Evolutionary conservation across 2,797 vertebrate species (phyloP).

Genomic region (Muraenolepis orangiensis): DNA sequence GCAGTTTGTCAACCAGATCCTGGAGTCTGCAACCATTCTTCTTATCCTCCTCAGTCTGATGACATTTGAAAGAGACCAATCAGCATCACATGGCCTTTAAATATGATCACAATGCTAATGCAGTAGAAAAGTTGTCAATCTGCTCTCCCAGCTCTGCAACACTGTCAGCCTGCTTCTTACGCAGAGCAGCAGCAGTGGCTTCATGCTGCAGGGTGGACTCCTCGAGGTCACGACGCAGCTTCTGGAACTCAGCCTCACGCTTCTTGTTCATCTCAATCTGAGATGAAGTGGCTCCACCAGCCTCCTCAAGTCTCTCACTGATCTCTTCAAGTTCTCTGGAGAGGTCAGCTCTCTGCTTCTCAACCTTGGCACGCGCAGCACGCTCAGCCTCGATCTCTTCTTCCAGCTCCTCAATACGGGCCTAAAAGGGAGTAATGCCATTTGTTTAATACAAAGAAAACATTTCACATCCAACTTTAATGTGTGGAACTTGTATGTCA

Average conservation of each 20-base stretch:
- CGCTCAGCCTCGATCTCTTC: background rate
- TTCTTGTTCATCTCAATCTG: background rate
- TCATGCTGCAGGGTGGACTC: background rate
- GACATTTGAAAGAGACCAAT: background rate
- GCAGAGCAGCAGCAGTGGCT: background rate
- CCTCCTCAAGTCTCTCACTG: background rate
- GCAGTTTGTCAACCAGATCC: slow-evolving; percentile 36
- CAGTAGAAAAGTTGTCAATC: background rate
- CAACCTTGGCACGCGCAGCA: background rate
- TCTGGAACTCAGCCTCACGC: background rate
- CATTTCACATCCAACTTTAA: too few species aligned
- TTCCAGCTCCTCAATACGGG: background rate
- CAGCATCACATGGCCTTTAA: background rate
- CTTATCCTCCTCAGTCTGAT: slow-evolving; percentile 6
- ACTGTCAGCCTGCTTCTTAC: background rate
- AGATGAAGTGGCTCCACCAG: background rate
- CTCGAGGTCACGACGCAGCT: background rate
- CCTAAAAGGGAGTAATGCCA: too few species aligned
- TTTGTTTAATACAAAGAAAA: too few species aligned
- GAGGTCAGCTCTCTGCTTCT: background rate
- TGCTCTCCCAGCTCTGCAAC: background rate
- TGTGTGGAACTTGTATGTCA: too few species aligned
- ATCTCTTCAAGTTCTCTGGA: background rate
- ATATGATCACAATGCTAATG: background rate
- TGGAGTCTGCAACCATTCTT: background rate